These are phyloP conservation scores for Monoplex corrugatus DNA, from an alignment of 2,888 invertebrate genomes.

Conservation along the genomic window DNA sequence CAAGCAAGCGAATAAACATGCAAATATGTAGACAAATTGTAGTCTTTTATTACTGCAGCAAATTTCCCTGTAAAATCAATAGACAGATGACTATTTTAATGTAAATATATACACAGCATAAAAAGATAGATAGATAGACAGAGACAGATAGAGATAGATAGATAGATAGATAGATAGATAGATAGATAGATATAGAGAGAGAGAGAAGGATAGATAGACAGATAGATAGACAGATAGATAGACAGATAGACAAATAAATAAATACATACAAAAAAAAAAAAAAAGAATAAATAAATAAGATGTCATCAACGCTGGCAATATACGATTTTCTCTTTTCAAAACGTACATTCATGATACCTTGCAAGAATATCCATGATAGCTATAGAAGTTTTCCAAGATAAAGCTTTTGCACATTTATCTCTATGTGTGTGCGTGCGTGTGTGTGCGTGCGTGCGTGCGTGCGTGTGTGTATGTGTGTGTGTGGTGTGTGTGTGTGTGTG, in stretches of 20 bases:
- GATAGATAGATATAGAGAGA: not conserved
- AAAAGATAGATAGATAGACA: not conserved
- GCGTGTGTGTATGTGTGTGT: no score
- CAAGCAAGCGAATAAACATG: not conserved
- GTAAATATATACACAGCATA: not conserved
- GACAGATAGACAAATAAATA: not conserved
- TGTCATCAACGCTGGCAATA: not conserved
- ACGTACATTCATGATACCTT: no score
- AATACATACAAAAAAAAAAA: not conserved
- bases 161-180: not conserved
- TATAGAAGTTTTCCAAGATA: no score
- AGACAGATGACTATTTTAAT: not conserved
- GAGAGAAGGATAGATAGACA: not conserved
- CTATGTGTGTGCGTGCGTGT: not conserved
- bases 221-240: not conserved
- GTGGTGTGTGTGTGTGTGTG: no score
- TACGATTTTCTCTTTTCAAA: no score
- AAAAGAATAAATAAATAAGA: not conserved
- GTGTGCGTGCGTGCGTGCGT: not conserved
- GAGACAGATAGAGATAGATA: not conserved
- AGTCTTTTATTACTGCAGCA: not conserved
- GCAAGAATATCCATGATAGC: no score
- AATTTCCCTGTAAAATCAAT: not conserved
- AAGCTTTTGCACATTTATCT: not conserved
- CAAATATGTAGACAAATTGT: not conserved